phyloP scores from a whole-genome alignment of 2,113 vertebrate genomes.

The Catagonus wagneri region DNA sequence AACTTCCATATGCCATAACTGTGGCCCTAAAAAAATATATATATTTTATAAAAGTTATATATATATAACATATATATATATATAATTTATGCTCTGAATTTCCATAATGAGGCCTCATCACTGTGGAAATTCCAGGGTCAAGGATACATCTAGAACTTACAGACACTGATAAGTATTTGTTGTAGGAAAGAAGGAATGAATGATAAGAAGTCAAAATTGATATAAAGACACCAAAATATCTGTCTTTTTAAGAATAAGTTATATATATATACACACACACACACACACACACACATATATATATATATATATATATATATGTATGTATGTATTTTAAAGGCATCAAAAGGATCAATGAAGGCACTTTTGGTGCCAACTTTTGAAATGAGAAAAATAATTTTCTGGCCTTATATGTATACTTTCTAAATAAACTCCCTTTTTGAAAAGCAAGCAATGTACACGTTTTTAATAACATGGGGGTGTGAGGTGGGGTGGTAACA shows the following conservation, averaged over 20 bases:
- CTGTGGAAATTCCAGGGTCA: not conserved
- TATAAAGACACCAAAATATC: not conserved
- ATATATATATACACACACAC: not conserved
- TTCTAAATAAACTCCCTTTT: constrained; percentile 8
- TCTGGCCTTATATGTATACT: not conserved
- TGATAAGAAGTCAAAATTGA: not conserved
- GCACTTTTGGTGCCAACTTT: not conserved
- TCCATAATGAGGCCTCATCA: not conserved
- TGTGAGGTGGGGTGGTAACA: not conserved
- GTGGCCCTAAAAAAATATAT: no score
- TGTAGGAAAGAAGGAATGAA: not conserved
- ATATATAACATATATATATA: no score
- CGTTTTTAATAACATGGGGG: not conserved
- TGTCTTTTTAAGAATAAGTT: not conserved
- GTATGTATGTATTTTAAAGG: not conserved
- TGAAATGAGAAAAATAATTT: constrained; percentile 7
- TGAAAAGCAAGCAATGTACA: not conserved
- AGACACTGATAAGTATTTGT: not conserved
- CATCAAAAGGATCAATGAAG: not conserved
- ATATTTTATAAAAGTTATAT: no score
- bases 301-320: not conserved
- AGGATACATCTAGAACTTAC: not conserved
- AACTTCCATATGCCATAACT: no score
- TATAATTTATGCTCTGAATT: not conserved
- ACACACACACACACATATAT: no score